Base-by-base conservation (phyloP, 2,113 vertebrate species). In the Heterotilapia buettikoferi region DNA sequence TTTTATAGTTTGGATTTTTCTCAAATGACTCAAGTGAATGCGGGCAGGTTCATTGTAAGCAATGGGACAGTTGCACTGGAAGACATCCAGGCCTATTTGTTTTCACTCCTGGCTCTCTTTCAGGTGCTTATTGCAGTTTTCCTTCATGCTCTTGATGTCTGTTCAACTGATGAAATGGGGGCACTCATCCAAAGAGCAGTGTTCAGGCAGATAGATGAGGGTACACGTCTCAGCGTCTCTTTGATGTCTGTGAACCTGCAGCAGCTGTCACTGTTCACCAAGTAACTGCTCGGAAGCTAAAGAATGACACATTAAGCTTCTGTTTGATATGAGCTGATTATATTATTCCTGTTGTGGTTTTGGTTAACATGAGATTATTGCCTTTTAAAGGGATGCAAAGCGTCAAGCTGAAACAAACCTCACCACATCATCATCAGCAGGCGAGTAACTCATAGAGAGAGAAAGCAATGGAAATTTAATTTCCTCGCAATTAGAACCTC, bases 401-500 rank as follows among this genome's bases (percentile, higher is more conserved):
- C 18, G 33, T 90, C 90, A 83, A 81, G 84, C 45, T 86, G 89
- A 83, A 90, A 83, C 82, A 76, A 91, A 76, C 81, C 73, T 85
- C 84, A 71, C 79, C 91, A 81, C 88, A 80, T 89, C 83, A 79
- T 88, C 84, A 76, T 18, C 29, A 38, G 53, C 78, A 57, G 83
- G 16, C 9, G 38, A 87, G 68, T 54, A 66, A 86, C 86, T 89
- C 84, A 13, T 19, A 43, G 56, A 84, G 59, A 85, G 63, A 68
- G 57, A 87, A 92, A 88, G 88, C 81, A 83, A 90, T 89, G 88
- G 84, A 92, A 95, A 95, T 95, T 88, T 88, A 90, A 95, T 94
- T 96, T 94, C 82, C 88, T 92, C 16, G 76, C 91, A 95, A 96
- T 95, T 95, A 94, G 90, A 95, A 84, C 89, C 89, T 95, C 93